Evolutionary conservation across 2,113 vertebrate genomes (phyloP).

Genomic region (Anhinga anhinga): DNA sequence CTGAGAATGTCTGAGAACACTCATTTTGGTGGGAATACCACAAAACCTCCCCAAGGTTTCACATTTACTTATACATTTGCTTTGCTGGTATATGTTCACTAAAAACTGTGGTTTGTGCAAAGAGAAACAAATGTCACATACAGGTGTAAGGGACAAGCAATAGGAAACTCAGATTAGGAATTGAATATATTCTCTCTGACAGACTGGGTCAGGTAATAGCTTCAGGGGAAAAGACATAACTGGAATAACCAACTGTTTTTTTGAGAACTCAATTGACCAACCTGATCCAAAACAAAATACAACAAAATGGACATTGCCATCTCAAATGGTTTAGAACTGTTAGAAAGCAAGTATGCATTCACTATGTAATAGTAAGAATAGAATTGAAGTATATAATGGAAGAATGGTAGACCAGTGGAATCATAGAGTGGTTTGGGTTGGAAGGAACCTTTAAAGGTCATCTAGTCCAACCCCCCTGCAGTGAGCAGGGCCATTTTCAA

Average conservation of each 20-base stretch:
- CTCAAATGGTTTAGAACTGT: background rate
- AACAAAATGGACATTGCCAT: background rate
- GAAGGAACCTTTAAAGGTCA: background rate
- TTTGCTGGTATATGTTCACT: background rate
- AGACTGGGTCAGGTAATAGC: background rate
- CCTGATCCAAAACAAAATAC: background rate
- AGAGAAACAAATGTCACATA: background rate
- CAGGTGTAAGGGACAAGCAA: background rate
- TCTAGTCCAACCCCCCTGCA: background rate
- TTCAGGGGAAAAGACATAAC: background rate
- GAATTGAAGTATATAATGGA: background rate
- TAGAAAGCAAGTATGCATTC: background rate
- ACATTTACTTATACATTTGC: background rate
- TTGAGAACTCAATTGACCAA: background rate
- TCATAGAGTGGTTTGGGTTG: background rate
- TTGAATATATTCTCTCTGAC: background rate
- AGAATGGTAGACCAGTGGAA: background rate
- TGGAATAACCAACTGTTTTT: background rate
- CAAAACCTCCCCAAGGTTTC: background rate
- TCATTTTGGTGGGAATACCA: background rate
- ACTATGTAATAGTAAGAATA: background rate
- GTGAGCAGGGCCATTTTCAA: background rate
- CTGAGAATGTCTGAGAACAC: background rate
- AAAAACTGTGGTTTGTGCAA: background rate
- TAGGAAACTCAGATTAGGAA: background rate